A percentile compares a stretch with the other conserved stretches of the same genome.
These are phyloP conservation scores for Trichonephila inaurata DNA, from an alignment of 1,140 invertebrate genomes.

Conservation along the genomic window DNA sequence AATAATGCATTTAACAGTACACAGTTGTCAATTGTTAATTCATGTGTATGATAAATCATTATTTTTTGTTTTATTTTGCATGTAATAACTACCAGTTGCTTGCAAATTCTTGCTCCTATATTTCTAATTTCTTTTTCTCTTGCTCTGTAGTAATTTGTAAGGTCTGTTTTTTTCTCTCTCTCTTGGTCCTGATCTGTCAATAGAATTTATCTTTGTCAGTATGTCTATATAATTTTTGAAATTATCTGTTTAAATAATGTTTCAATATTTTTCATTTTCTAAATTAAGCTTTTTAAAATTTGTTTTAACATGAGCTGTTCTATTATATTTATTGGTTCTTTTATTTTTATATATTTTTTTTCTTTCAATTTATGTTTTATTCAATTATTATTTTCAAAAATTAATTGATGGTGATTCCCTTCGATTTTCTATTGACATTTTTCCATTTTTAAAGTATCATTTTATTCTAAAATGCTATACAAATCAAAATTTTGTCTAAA, in stretches of 20 bases:
- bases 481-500: too few relatives aligned
- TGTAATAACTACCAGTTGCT: not conserved
- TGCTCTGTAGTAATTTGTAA: not conserved
- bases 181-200: not conserved
- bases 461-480: too few relatives aligned
- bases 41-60: not conserved
- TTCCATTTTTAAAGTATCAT: too few relatives aligned
- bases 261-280: not conserved
- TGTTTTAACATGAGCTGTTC: not conserved
- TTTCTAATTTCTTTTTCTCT: not conserved
- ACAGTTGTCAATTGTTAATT: too few relatives aligned
- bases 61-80: not conserved
- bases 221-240: not conserved
- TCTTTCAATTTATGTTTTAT: too few relatives aligned
- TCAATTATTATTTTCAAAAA: too few relatives aligned
- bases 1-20: too few relatives aligned
- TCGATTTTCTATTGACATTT: too few relatives aligned
- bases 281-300: not conserved
- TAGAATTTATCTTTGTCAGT: not conserved
- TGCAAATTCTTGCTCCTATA: not conserved
- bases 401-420: too few relatives aligned
- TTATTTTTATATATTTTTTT: not conserved
- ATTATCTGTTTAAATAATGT: not conserved
- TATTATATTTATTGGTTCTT: not conserved
- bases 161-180: slow-evolving; percentile 11